A percentile compares a stretch with the other conserved stretches of the same genome.
Conservation (phyloP, 2,797 vertebrate genomes). For the Sarcoramphus papa region DNA sequence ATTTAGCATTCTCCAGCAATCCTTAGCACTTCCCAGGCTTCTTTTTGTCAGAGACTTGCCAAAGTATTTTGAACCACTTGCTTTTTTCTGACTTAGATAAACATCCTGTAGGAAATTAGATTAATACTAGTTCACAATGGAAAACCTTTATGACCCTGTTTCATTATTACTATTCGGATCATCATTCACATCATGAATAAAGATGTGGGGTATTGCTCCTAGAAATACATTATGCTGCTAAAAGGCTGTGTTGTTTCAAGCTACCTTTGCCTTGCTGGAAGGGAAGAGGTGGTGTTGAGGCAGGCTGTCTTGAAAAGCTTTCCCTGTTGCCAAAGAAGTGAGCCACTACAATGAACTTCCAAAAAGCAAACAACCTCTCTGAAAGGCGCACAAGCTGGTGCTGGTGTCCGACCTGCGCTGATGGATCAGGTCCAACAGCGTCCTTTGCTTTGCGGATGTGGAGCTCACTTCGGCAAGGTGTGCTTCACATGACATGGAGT, state of each 20-base stretch:
- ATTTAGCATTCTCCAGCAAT: conserved; percentile 4
- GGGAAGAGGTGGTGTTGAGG: neutral
- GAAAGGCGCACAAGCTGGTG: neutral
- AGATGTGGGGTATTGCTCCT: neutral
- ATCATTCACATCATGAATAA: neutral
- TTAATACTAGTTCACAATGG: conserved; percentile 37
- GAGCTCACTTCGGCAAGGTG: rapidly evolving
- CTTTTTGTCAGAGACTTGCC: conserved; percentile 15
- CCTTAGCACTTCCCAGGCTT: neutral
- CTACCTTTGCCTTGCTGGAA: neutral
- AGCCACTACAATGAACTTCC: neutral
- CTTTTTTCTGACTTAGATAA: conserved; percentile 47
- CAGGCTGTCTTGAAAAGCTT: neutral
- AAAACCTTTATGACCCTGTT: neutral
- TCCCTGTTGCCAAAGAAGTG: neutral
- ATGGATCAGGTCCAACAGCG: neutral
- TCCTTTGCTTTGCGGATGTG: neutral
- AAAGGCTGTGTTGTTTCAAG: neutral
- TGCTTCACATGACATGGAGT: rapidly evolving
- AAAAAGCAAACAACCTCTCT: neutral
- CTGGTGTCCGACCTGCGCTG: no score
- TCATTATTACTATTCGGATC: conserved; percentile 12
- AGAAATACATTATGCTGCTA: neutral
- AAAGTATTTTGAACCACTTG: conserved; percentile 19
- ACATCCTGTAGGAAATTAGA: conserved; percentile 26